Percentiles rank a stretch among this genome's conserved stretches.
Conservation (phyloP, 1,140 invertebrate genomes). For the Magallana ariakensis region DNA sequence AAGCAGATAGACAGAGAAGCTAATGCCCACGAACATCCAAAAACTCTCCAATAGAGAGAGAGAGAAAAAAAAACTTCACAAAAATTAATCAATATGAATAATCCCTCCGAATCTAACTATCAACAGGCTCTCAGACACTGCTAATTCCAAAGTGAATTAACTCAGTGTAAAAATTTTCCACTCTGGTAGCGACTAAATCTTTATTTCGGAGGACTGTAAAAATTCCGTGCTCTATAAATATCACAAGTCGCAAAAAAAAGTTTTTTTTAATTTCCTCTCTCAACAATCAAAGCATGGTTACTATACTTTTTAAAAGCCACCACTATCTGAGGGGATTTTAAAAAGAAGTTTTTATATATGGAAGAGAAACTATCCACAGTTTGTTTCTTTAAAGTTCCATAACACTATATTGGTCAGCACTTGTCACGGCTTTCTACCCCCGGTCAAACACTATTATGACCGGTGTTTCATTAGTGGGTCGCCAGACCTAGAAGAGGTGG, state of each 20-base stretch:
- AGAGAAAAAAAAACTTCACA: conserved; percentile 11
- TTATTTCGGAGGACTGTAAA: not conserved
- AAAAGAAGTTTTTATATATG: not conserved
- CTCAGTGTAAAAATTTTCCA: conserved; percentile 20
- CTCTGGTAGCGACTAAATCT: not conserved
- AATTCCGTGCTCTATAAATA: conserved; percentile 15
- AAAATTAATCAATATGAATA: conserved; percentile 34
- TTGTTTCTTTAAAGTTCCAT: conserved; percentile 19
- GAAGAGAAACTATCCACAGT: not conserved
- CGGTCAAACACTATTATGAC: conserved; percentile 30
- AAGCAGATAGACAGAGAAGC: not conserved
- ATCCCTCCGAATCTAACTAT: conserved; percentile 13
- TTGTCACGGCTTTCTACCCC: conserved; percentile 3
- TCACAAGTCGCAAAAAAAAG: conserved; percentile 4
- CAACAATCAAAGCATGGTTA: not conserved
- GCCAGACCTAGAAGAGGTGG: conserved; percentile 13
- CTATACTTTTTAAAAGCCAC: not conserved
- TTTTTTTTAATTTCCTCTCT: not conserved
- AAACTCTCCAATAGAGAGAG: not conserved
- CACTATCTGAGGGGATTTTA: not conserved
- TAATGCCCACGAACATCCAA: conserved; percentile 27
- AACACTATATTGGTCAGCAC: conserved; percentile 28
- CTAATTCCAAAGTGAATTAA: conserved; percentile 12
- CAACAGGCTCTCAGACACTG: conserved; percentile 17
- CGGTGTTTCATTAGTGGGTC: conserved; percentile 3